Evolutionary conservation across 2,888 invertebrate genomes (phyloP), one percentile per base, ranked within the genome.

Genomic region (Abscondita cerata): DNA sequence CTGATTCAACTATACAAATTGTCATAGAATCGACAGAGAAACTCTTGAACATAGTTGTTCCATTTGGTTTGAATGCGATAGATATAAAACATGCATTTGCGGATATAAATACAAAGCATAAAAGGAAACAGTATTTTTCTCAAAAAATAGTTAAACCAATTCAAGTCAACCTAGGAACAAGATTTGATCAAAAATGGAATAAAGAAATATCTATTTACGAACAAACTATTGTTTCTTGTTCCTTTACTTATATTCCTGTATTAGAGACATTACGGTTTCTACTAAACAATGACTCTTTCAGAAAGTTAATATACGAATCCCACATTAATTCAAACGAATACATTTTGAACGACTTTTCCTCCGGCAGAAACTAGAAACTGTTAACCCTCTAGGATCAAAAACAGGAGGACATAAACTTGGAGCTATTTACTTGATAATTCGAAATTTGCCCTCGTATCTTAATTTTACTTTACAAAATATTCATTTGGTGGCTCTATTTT

Each of bases 171-270:
- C 36, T 57, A 15, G 62, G 62, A 6, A 33, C 11, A 0, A 25
- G 62, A 11, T 52, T 6, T 40, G 57, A 57, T 38, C 57, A 51
- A 18, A 19, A 38, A 9, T 52, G 40, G 31, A 54, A 51, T 44
- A 58, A 51, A 40, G 9, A 48, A 11, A 40, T 6, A 4, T 13
- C 19, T 11, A 25, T 13, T 1, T 48, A 50, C 33, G 48, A 41
- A 18, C 54, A 58, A 16, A 33, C 13, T 16, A 40, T 46, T 11
- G 44, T 62, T 16, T 12, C 58, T 40, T 19, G 50, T 34, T 46
- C 31, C 13, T 58, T 53, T 46, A n/a, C 47, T 34, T 50, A 62
- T 33, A 52, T 62, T 31, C 57, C 57, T 2, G 52, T 62, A 12
- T 6, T 57, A 33, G 19, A 62, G 13, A 57, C 62, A 5, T 33